Conservation (phyloP, 2,888 invertebrate genomes). For the Thymelicus lineola region DNA sequence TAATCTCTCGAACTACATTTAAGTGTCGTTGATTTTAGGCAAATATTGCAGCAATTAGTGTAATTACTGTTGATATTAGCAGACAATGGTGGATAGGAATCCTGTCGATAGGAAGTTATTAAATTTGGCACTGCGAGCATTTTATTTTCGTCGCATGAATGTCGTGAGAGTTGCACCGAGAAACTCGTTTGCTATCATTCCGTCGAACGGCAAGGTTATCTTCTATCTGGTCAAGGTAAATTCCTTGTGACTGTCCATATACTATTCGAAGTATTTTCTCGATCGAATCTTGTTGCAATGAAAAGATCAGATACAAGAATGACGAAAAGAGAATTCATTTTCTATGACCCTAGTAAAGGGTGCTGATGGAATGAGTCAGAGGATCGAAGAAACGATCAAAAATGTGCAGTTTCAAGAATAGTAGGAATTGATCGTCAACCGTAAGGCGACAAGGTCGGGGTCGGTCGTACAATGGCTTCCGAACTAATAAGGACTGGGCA, state of each 20-base stretch:
- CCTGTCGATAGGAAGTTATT: slow-evolving; percentile 6
- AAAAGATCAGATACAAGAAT: background rate
- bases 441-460: slow-evolving; percentile 73
- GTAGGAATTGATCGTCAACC: slow-evolving; percentile 68
- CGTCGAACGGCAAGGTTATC: slow-evolving; percentile 67
- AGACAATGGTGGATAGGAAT: slow-evolving; percentile 3
- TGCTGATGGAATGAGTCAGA: slow-evolving; percentile 69
- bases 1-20: background rate
- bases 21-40: background rate
- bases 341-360: too few species aligned
- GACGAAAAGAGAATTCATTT: too few species aligned
- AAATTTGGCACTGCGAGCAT: slow-evolving; percentile 32
- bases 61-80: slow-evolving; percentile 13
- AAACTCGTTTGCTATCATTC: slow-evolving; percentile 66
- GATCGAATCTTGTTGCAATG: slow-evolving; percentile 34
- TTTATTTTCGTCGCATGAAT: slow-evolving; percentile 37
- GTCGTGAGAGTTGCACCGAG: slow-evolving; percentile 39
- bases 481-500: slow-evolving; percentile 51
- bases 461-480: slow-evolving; percentile 73
- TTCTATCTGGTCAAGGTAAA: slow-evolving; percentile 72
- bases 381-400: slow-evolving; percentile 62
- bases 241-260: slow-evolving; percentile 59
- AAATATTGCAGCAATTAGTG: slow-evolving; percentile 5
- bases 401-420: slow-evolving; percentile 59
- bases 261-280: slow-evolving; percentile 45